Evolutionary conservation across 2,113 vertebrate species (phyloP).

Genomic region (Gobiocypris rarus): DNA sequence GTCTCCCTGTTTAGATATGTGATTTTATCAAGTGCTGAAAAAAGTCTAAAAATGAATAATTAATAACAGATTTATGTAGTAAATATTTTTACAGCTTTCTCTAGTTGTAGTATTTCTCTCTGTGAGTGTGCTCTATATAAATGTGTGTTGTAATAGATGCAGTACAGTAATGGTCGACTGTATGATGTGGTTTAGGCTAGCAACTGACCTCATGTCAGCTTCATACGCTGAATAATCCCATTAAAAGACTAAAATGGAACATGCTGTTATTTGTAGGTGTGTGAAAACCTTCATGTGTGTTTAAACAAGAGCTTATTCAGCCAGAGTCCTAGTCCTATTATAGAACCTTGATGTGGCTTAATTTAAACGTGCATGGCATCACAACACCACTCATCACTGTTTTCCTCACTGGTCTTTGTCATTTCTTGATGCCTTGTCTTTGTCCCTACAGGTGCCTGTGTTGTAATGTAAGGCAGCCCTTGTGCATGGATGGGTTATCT

Average conservation of each 20-base stretch:
- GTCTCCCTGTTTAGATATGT: neutral
- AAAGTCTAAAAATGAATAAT: neutral
- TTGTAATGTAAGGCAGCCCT: conserved; percentile 13
- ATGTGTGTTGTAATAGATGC: neutral
- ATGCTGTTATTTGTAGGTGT: neutral
- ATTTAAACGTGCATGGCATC: neutral
- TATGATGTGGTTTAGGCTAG: neutral
- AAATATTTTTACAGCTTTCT: too few relatives aligned
- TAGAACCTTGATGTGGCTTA: neutral
- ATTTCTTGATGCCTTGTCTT: neutral
- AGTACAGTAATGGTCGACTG: neutral
- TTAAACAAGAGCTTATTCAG: too few relatives aligned
- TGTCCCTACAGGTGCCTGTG: conserved; percentile 1
- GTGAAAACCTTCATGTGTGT: neutral
- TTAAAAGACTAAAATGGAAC: conserved; percentile 27
- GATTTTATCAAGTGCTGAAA: neutral
- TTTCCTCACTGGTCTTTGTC: neutral
- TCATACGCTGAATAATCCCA: conserved; percentile 2
- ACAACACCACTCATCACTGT: neutral
- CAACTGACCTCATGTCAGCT: conserved; percentile 23
- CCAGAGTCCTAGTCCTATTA: too few relatives aligned
- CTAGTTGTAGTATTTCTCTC: neutral
- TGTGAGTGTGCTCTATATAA: neutral
- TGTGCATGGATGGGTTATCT: neutral
- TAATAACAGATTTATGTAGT: neutral